Evolutionary conservation across 2,888 invertebrate species (phyloP).

Genomic region (Drosophila recens): DNA sequence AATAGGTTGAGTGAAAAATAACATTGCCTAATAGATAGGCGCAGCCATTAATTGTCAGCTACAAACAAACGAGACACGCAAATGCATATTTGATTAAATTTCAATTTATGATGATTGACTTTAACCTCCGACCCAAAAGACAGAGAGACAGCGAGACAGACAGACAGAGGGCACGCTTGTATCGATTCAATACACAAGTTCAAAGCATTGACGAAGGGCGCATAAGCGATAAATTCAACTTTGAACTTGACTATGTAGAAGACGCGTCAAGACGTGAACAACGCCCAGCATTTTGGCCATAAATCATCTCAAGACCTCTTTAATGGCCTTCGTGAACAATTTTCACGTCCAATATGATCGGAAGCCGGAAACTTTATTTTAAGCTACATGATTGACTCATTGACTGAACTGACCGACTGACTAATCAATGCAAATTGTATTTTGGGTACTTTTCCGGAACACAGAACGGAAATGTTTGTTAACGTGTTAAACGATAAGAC

Average conservation of each 20-base stretch:
- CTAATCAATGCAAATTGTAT: slow-evolving; percentile 55
- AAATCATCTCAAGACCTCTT: slow-evolving; percentile 55
- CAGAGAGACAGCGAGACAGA: slow-evolving; percentile 14
- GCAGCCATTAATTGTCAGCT: slow-evolving; percentile 39
- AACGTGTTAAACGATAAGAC: slow-evolving; percentile 51
- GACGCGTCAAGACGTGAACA: slow-evolving; percentile 22
- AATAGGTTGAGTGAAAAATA: slow-evolving; percentile 1
- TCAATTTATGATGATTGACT: slow-evolving; percentile 31
- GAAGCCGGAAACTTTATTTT: slow-evolving; percentile 60
- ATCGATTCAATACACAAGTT: slow-evolving; percentile 22
- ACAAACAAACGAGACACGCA: slow-evolving; percentile 33
- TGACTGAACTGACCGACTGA: slow-evolving; percentile 7
- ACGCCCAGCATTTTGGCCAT: slow-evolving; percentile 51
- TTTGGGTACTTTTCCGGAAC: slow-evolving; percentile 51
- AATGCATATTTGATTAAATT: slow-evolving; percentile 42
- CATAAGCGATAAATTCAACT: slow-evolving; percentile 38
- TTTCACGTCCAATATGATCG: slow-evolving; percentile 60
- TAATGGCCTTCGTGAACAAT: slow-evolving; percentile 55
- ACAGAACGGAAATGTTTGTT: slow-evolving; percentile 43
- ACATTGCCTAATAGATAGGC: slow-evolving; percentile 55
- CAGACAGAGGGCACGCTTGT: slow-evolving; percentile 1
- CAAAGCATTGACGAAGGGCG: slow-evolving; percentile 35
- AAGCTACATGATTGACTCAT: slow-evolving; percentile 1
- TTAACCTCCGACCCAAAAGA: slow-evolving; percentile 3
- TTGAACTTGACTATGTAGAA: slow-evolving; percentile 48